Evolutionary conservation across 2,888 invertebrate species (phyloP).

Genomic region (Erebia aethiops): DNA sequence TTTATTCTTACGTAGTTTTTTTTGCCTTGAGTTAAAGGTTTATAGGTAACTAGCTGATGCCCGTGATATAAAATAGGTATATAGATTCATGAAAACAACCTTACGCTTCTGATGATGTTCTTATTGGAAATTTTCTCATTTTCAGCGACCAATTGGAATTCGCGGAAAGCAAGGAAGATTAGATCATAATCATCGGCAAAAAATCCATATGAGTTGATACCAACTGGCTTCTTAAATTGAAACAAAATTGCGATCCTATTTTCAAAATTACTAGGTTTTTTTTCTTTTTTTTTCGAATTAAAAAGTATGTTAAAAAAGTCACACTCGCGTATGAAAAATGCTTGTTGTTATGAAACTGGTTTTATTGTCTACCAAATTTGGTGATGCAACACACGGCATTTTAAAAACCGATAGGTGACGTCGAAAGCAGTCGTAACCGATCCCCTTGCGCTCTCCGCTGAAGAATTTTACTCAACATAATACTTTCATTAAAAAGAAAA

Average conservation of each 20-base stretch:
- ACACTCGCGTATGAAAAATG: not conserved
- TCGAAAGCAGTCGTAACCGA: slow-evolving; percentile 60
- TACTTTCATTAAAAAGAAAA: slow-evolving; percentile 72
- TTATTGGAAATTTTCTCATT: slow-evolving; percentile 12
- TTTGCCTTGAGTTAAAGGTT: too few species aligned
- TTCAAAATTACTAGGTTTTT: not conserved
- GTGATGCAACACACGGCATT: slow-evolving; percentile 37
- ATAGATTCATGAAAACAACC: not conserved
- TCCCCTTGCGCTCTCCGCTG: slow-evolving; percentile 52
- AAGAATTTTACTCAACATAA: slow-evolving; percentile 74
- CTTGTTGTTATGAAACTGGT: not conserved
- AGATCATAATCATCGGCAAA: too few species aligned
- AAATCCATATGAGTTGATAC: too few species aligned
- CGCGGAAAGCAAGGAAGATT: not conserved
- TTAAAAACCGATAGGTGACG: slow-evolving; percentile 43
- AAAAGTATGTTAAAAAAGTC: not conserved
- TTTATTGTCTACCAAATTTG: slow-evolving; percentile 32
- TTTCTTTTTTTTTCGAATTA: not conserved
- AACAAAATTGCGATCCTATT: not conserved
- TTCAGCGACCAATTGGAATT: not conserved
- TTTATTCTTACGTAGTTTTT: too few species aligned
- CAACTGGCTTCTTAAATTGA: not conserved
- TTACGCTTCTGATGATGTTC: not conserved
- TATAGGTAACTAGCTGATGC: too few species aligned
- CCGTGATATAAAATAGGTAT: not conserved